Evolutionary conservation across 2,113 vertebrate genomes (phyloP), one percentile per base, ranked within the genome.

Genomic region (Erinaceus europaeus): DNA sequence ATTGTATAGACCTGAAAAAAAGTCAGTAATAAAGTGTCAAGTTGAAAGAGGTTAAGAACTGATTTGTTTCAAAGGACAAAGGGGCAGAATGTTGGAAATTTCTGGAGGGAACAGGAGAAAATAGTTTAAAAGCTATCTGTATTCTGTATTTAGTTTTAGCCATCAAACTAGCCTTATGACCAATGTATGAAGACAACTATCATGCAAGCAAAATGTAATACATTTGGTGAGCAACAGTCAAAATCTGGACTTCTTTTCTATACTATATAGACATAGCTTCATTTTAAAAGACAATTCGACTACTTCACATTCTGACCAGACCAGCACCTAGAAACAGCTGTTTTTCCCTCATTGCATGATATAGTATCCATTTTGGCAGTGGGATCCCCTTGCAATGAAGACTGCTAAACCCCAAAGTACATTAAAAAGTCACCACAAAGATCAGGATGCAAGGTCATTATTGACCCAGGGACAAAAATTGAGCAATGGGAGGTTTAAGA

Each of bases 321-420:
- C 27, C 67, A 65, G n/a, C 11, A 12, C 9, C 27, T 77, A 46
- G 57, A 92, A 57, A 36, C 53, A 90, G 57, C 46, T 84, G 65
- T 29, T 90, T 92, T 88, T 64, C 21, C 44, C 62, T 79, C 84
- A 72, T 2, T 73, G 44, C 71, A 69, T 42, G 65, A 88, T 29
- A 2, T 1, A 75, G 18, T 20, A 62, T 67, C 34, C 50, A 57
- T 80, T 90, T 82, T 86, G 77, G 77, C 68, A 79, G 62, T n/a
- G 27, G 59, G 59, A 69, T 34, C 17, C 14, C 29, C 29, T 42
- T 92, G 85, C 50, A 89, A 86, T 93, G 42, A 89, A 93, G 44
- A 80, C 40, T 38, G n/a, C 8, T 59, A 86, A 92, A 73, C 38
- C 68, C 18, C 50, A 80, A 36, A 48, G 46, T 53, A 80, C n/a